Base-by-base conservation (phyloP, 2,113 vertebrate species). In the Mesocricetus auratus region DNA sequence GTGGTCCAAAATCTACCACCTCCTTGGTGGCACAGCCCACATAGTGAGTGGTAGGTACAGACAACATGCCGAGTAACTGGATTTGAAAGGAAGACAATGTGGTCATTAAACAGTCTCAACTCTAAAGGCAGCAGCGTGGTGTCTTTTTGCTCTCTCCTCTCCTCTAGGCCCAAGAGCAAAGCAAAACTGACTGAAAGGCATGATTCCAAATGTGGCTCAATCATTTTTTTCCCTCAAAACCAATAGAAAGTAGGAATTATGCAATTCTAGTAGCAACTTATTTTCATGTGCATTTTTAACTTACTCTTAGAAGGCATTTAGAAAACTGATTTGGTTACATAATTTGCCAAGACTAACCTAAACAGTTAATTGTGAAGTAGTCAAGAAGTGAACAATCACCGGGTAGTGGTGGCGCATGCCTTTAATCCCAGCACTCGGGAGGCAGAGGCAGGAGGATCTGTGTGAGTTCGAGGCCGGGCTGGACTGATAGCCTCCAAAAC, bases 381-480 rank as follows among this genome's bases (percentile, higher is more conserved):
- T 96, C 75, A 94, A 94, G 60, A 92, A 69, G 66, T 45, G 85
- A 95, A 68, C 77, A 36, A 83, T 85, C 75, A n/a, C n/a, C n/a
- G n/a, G n/a, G n/a, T n/a, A n/a, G n/a, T n/a, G n/a, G n/a, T n/a
- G n/a, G n/a, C n/a, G n/a, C n/a, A n/a, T n/a, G n/a, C n/a, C n/a
- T n/a, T n/a, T n/a, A n/a, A n/a, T n/a, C n/a, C n/a, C n/a, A n/a
- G n/a, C n/a, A n/a, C n/a, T n/a, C n/a, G n/a, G n/a, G n/a, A n/a
- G n/a, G n/a, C n/a, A n/a, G n/a, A n/a, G n/a, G n/a, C n/a, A n/a
- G n/a, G n/a, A n/a, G n/a, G n/a, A n/a, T n/a, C n/a, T n/a, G n/a
- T n/a, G n/a, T n/a, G n/a, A n/a, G n/a, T n/a, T n/a, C n/a, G n/a
- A n/a, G n/a, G n/a, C n/a, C n/a, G n/a, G n/a, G n/a, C n/a, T n/a